A percentile compares a stretch with the other conserved stretches of the same genome.
phyloP scores from a whole-genome alignment of 2,113 vertebrate genomes.

The Astur gentilis region DNA sequence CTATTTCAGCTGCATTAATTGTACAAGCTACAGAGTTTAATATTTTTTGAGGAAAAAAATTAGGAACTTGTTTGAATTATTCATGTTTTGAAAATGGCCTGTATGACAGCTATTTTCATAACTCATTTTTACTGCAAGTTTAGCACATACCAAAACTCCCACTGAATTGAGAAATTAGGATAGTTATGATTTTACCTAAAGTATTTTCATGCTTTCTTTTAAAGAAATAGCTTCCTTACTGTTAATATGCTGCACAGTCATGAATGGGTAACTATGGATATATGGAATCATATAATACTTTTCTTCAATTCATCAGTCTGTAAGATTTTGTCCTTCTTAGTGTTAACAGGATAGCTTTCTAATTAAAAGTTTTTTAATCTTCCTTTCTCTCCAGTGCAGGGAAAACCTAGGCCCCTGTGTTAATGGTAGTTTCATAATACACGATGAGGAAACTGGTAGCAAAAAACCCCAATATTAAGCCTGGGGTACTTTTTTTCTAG shows the following conservation, averaged over 20 bases:
- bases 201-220: not conserved
- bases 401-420: not conserved
- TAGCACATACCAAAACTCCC: not conserved
- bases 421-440: not conserved
- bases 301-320: not conserved
- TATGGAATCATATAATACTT: not conserved
- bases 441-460: not conserved
- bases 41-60: not conserved
- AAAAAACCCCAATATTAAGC: not conserved
- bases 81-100: constrained; percentile 34
- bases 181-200: not conserved
- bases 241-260: not conserved
- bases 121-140: constrained; percentile 43
- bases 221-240: not conserved
- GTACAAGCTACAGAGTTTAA: not conserved
- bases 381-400: not conserved
- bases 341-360: not conserved
- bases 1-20: constrained; percentile 42
- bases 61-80: constrained; percentile 19
- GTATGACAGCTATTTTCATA: constrained; percentile 43
- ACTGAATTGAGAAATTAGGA: constrained; percentile 12
- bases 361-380: not conserved
- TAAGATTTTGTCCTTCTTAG: not conserved
- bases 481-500: not conserved
- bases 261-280: not conserved